A percentile compares a stretch with the other conserved stretches of the same genome.
Conservation (phyloP, 1,140 invertebrate species). For the Aphis gossypii region DNA sequence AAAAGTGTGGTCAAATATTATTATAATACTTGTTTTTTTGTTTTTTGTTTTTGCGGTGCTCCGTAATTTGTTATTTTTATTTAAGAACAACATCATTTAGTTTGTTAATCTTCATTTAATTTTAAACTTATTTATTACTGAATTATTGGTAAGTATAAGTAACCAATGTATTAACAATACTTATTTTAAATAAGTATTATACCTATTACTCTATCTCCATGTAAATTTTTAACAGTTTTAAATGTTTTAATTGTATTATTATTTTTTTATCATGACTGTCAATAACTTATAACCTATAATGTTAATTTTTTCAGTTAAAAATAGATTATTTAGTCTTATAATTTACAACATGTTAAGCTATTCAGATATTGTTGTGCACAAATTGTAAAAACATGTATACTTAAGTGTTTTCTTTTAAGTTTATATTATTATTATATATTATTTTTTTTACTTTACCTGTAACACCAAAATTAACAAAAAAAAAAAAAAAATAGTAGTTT, state of each 20-base stretch:
- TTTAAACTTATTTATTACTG: not conserved
- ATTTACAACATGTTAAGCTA: slow-evolving; percentile 24
- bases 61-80: not conserved
- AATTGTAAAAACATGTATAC: slow-evolving; percentile 40
- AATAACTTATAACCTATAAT: slow-evolving; percentile 2
- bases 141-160: not conserved
- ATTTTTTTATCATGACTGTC: not conserved
- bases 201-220: not conserved
- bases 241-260: not conserved
- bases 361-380: slow-evolving; percentile 43
- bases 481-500: not conserved
- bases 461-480: slow-evolving; percentile 37
- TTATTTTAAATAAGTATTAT: not conserved
- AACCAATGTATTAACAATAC: not conserved
- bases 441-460: slow-evolving; percentile 19
- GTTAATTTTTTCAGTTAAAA: slow-evolving; percentile 14
- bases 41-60: not conserved
- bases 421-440: slow-evolving; percentile 25
- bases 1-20: not conserved
- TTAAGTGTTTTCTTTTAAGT: slow-evolving; percentile 49
- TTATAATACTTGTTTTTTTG: not conserved
- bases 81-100: not conserved
- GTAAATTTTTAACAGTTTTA: not conserved
- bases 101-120: not conserved
- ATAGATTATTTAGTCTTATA: not conserved